Base-by-base conservation (phyloP, 2,888 invertebrate genomes). In the Drosophila neonasuta region DNA sequence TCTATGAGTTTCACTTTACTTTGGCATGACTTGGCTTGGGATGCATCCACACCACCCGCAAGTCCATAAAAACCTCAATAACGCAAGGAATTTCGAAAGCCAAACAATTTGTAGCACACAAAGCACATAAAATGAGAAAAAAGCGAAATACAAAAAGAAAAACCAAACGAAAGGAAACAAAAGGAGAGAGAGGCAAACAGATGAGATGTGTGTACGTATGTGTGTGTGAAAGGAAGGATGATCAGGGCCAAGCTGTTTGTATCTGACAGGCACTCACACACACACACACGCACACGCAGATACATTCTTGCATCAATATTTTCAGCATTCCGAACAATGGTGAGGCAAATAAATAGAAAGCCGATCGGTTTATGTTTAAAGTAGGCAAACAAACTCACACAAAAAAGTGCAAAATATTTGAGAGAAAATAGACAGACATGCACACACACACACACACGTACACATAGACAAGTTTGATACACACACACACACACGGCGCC, bases 31-130 rank as follows among this genome's bases (percentile, higher is more conserved):
- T 36, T 11, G 36, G 11, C 34, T 64, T 71, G 72, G 24, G 24
- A 6, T 24, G 24, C 24, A 24, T 24, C 24, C 60, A 58, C 11
- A 11, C 45, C 52, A 34, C 44, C 48, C 7, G 60, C 57, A 58
- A 69, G 71, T 77, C 83, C 71, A 82, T 81, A 79, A 80, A 80
- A 84, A 83, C 79, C 76, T 75, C 71, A 73, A 86, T 71, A 86
- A 84, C 68, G 68, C 65, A 54, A 74, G 66, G 74, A 84, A 86
- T 83, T 80, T 82, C 59, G 52, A 76, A 83, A 83, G 76, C 86
- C 76, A 83, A 79, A 84, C 86, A 83, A 82, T 82, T 82, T 84
- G 84, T 78, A 81, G 76, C 78, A 80, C 72, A 86, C 74, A 83
- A 80, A 73, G 77, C 74, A 71, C 72, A 84, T 68, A 80, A 71